A percentile compares a stretch with the other conserved stretches of the same genome.
Evolutionary conservation across 2,888 invertebrate genomes (phyloP).

Genomic region (Dolichopus griseipennis): DNA sequence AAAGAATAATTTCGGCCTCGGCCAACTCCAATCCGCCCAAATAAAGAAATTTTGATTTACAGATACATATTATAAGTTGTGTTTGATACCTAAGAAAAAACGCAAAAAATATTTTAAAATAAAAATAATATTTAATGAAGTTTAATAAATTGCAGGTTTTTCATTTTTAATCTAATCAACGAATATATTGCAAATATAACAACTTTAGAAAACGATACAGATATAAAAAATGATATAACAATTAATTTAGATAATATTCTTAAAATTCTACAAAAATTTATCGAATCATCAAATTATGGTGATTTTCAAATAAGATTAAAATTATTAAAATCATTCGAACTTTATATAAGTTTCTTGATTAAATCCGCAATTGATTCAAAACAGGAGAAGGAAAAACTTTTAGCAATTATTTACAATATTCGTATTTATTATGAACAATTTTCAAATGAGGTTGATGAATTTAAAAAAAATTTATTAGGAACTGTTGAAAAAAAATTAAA

Average conservation of each 20-base stretch:
- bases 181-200: background rate
- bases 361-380: slow-evolving; percentile 32
- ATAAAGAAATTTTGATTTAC: too few species aligned
- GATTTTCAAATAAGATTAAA: slow-evolving; percentile 73
- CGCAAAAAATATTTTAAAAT: background rate
- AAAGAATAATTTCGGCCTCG: too few species aligned
- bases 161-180: background rate
- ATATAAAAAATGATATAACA: slow-evolving; percentile 27
- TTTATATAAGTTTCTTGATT: slow-evolving; percentile 54
- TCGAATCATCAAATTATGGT: slow-evolving; percentile 73
- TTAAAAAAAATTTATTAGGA: slow-evolving; percentile 57
- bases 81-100: too few species aligned
- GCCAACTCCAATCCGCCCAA: too few species aligned
- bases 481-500: slow-evolving; percentile 88
- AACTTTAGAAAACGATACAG: slow-evolving; percentile 18
- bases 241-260: slow-evolving; percentile 34
- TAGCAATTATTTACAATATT: slow-evolving; percentile 69
- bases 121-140: background rate
- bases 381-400: slow-evolving; percentile 41
- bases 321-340: slow-evolving; percentile 71
- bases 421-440: slow-evolving; percentile 81
- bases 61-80: too few species aligned
- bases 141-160: background rate
- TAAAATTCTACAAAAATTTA: slow-evolving; percentile 65
- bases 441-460: slow-evolving; percentile 51